Percentiles rank a stretch among this genome's conserved stretches.
phyloP scores from a whole-genome alignment of 2,888 invertebrate species.

The Apotomis turbidana region DNA sequence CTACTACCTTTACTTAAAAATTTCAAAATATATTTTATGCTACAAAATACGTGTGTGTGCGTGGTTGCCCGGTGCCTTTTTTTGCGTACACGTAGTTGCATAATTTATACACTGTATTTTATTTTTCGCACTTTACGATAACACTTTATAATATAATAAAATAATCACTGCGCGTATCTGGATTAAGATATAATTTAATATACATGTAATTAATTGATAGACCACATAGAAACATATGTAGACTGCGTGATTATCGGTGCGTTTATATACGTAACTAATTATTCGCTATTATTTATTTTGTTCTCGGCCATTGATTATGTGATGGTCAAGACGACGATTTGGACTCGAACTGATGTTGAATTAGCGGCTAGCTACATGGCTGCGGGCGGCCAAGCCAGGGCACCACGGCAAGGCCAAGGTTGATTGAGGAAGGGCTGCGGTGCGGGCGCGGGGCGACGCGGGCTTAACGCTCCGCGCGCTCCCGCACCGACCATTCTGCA shows the following conservation, averaged over 20 bases:
- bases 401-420: slow-evolving; percentile 80
- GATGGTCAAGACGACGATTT: slow-evolving; percentile 37
- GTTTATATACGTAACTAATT: slow-evolving; percentile 16
- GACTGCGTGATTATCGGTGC: not conserved
- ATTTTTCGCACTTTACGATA: no score
- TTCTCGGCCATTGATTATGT: slow-evolving; percentile 31
- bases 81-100: no score
- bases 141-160: no score
- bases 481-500: slow-evolving; percentile 81
- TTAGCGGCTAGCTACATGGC: slow-evolving; percentile 37
- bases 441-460: slow-evolving; percentile 75
- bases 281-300: slow-evolving; percentile 30
- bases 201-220: not conserved
- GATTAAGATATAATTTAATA: not conserved
- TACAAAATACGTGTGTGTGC: no score
- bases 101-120: no score
- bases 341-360: slow-evolving; percentile 38
- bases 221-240: not conserved
- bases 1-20: no score
- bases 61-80: no score
- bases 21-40: no score
- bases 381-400: slow-evolving; percentile 46
- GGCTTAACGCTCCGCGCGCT: slow-evolving; percentile 80
- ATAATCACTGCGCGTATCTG: not conserved
- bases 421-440: slow-evolving; percentile 72